Evolutionary conservation across 2,888 invertebrate species (phyloP), one percentile per base, ranked within the genome.

Genomic region (Holacanthella duospinosa): DNA sequence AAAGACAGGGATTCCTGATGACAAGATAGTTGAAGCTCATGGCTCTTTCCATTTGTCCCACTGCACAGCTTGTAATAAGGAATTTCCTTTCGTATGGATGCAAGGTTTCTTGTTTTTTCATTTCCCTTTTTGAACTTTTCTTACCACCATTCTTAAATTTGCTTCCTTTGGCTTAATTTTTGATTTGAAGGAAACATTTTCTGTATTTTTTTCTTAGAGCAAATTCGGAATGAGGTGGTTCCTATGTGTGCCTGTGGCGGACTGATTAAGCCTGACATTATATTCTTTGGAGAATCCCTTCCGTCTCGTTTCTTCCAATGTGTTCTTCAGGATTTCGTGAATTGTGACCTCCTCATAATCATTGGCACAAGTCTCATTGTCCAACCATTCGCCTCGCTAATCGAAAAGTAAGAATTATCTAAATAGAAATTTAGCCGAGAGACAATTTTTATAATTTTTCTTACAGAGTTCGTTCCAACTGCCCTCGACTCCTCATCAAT

Each of bases 301-400:
- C 94, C 96, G 0, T 79, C 81, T 0, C 81, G 85, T 68, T 96
- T 94, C 76, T 86, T 88, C 72, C 75, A 77, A 4, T 82, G 84
- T 68, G 81, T 87, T 12, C 79, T 81, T 26, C 78, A 80, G 72
- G 95, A 96, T 79, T 91, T 96, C 75, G 79, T 82, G 53, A 80
- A 86, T 63, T 95, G 94, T 76, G 94, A 96, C 78, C 80, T 96
- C 74, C 82, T 97, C 27, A 89, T 97, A 63, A 87, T 97, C 28
- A 87, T 97, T 86, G 96, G 96, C 0, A 94, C 96, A 0, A 95
- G 94, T 0, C 80, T 96, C 64, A 87, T 87, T 72, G 96, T 97
- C 0, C 92, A 93, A 74, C 96, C 96, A 0, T 96, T 96, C 79
- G 93, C 94, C 0, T 89, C 90, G 1, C 81, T 96, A 3, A 82